Conservation (phyloP, 2,888 invertebrate genomes). For the Netelia virgata region DNA sequence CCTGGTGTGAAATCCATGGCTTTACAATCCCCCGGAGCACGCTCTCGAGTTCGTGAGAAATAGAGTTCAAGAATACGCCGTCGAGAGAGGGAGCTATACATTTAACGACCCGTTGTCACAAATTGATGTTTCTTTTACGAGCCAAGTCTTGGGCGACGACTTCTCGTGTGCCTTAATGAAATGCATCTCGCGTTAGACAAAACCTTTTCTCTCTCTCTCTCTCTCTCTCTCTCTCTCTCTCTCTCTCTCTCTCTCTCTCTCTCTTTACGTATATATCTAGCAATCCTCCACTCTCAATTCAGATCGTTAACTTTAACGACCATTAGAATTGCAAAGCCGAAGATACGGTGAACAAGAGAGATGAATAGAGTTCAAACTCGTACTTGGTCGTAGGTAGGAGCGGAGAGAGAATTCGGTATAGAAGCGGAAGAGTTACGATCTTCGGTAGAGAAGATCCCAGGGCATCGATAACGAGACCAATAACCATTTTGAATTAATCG, state of each 20-base stretch:
- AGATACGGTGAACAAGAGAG: slow-evolving; percentile 57
- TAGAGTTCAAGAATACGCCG: slow-evolving; percentile 27
- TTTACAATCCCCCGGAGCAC: neutral
- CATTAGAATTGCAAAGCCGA: slow-evolving; percentile 63
- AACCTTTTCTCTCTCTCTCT: slow-evolving; percentile 34
- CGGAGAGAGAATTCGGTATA: neutral
- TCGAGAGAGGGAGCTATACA: slow-evolving; percentile 4
- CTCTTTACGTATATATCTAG: neutral
- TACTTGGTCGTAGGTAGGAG: slow-evolving; percentile 7
- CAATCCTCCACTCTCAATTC: slow-evolving; percentile 61
- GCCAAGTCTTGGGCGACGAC: slow-evolving; percentile 13
- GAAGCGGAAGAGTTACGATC: slow-evolving; percentile 41
- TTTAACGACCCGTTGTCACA: slow-evolving; percentile 64
- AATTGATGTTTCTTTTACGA: slow-evolving; percentile 64
- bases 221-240: neutral
- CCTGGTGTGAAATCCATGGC: neutral
- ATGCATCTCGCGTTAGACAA: slow-evolving; percentile 56
- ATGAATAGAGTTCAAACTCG: slow-evolving; percentile 62
- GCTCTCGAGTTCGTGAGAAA: neutral
- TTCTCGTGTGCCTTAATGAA: slow-evolving; percentile 46
- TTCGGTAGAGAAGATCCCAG: slow-evolving; percentile 43
- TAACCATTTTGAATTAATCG: slow-evolving; percentile 60
- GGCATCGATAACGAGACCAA: slow-evolving; percentile 62
- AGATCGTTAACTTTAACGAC: slow-evolving; percentile 68
- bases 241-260: slow-evolving; percentile 17